Base-by-base conservation (phyloP, 1,140 invertebrate genomes). In the Drosophila neocordata region DNA sequence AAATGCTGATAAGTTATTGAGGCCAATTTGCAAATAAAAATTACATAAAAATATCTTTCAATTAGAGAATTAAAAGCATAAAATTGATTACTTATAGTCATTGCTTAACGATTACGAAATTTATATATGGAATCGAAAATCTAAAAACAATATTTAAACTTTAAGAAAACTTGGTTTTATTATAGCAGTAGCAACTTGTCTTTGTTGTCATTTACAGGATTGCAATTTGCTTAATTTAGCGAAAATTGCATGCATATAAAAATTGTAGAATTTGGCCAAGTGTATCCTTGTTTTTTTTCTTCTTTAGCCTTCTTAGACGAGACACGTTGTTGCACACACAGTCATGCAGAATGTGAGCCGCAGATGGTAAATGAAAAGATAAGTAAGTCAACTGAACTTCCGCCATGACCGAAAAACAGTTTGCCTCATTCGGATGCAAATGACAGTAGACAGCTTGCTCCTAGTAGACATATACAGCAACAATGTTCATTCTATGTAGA, bases 321-420 rank as follows among this genome's bases (percentile, higher is more conserved):
- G 27, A 34, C 53, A 56, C 24, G 53, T 34, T 35, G 53, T 35
- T 34, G 53, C 53, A 56, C 31, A 18, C 53, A 56, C 27, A 34
- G 53, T 31, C 24, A 34, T 55, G 53, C 53, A 18, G 31, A 56
- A 34, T 56, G 31, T 15, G 31, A 34, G 35, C 15, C 53, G 31
- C 53, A 56, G 27, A 56, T 34, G 53, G 27, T 13, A 34, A 56
- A 27, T 13, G 53, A 56, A 27, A 27, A 48, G 15, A 20, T 35
- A 56, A 56, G 31, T 56, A 34, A 34, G 9, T 44, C 41, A 48
- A 20, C 13, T 41, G 53, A 13, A 37, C 18, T 22, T 56, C n/a
- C 53, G 13, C 15, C 27, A 34, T 35, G 27, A 34, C n/a, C 53
- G 13, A 56, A 56, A 56, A 31, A 11, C 35, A 60, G 58, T 44